Base-by-base conservation (phyloP, 2,888 invertebrate genomes). In the Ochropleura plecta region DNA sequence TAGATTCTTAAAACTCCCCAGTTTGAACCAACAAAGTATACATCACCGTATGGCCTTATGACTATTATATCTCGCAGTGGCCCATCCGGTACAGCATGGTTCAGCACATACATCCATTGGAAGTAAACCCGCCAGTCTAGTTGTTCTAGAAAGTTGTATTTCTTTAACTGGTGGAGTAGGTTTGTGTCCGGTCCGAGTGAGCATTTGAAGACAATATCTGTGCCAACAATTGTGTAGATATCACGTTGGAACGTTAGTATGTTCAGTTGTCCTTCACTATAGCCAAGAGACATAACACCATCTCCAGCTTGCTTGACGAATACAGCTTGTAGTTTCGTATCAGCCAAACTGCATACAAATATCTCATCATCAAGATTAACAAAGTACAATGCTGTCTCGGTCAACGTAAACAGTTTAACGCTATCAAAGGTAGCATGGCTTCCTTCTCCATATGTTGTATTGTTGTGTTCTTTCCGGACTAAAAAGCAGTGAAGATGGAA, bases 1-100 rank as follows among this genome's bases (percentile, higher is more conserved):
- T 95, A 96, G 9, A 96, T 94, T 2, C 90, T 83, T 0, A 96
- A 73, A 0, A 94, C 91, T 0, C 96, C 95, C 88, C 89, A 93
- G 18, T 91, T 93, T 0, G 93, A 92, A 0, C 96, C 96, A 5
- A 96, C 91, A 8, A 96, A 94, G 20, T 92, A 91, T 0, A 93
- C 85, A 16, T 96, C 92, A 4, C 95, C 94, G 2, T 96, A 96
- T 0, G 90, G 85, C 16, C 90, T 84, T 7, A 95, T 87, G 0
- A 90, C 89, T 0, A 92, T 88, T 18, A 95, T 93, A 68, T 94
- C 92, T 12, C 90, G 85, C 40, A 95, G 72, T 0, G 92, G 91
- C 0, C 93, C 93, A 5, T 91, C 86, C 0, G 95, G 95, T 0
- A 94, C 71, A 0, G 73, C 75, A 8, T 90, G 92, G 40, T 91